Base-by-base conservation (phyloP, 2,797 vertebrate species). In the Microctenopoma stevenorrisi region DNA sequence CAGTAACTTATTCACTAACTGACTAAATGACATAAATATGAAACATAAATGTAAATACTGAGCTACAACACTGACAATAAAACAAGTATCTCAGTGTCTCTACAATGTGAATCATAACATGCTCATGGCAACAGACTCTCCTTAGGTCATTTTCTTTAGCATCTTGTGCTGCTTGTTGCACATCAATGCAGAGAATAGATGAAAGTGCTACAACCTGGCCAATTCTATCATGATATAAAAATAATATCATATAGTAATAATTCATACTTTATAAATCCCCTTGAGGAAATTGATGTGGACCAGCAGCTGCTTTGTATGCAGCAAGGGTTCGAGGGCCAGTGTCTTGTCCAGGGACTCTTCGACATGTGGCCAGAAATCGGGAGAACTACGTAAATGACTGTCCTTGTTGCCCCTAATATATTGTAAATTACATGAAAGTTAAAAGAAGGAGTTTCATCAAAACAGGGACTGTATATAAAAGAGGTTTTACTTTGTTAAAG, bases 41-140 rank as follows among this genome's bases (percentile, higher is more conserved):
- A 42, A 42, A 14, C 40, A 16, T 44, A 6, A 44, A 44, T 44
- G 16, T 44, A 44, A 16, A 44, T 16, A 44, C 43, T n/a, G 16
- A 44, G 15, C 15, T n/a, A 44, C 43, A 15, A 44, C 43, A 44
- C 15, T n/a, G 15, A 44, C 43, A 44, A 7, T 47, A 18, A 15
- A 44, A 6, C 14, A 65, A 18, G 33, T 44, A 74, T 59, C 55
- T 54, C 43, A 69, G n/a, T 54, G 28, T 48, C 46, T 52, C 18
- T 35, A 26, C 49, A 1, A 42, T 18, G 37, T 59, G 61, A 64
- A 52, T 68, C 42, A 65, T n/a, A 62, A 44, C 30, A 69, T 52
- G 50, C 14, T 55, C 12, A 35, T 52, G 49, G 44, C 26, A 53
- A 51, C 55, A 67, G 33, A 7, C 7, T 16, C 18, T 28, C 30